These are phyloP conservation scores for Empis stercorea DNA, from an alignment of 2,888 invertebrate genomes.

Conservation along the genomic window DNA sequence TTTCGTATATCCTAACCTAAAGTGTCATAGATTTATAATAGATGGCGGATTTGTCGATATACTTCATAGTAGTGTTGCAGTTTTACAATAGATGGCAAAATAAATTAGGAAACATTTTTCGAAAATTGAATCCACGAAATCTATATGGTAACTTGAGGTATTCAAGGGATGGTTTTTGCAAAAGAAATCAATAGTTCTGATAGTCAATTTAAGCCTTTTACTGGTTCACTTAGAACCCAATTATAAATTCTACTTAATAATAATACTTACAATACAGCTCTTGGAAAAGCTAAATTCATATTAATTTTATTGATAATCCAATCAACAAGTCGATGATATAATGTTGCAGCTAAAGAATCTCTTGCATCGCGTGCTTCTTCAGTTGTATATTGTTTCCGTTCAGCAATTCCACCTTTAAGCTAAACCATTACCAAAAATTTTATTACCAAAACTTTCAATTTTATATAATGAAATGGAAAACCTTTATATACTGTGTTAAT, in stretches of 20 bases:
- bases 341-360: conserved; percentile 71
- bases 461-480: conserved; percentile 28
- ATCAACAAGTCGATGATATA: conserved; percentile 75
- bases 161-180: too few relatives aligned
- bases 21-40: too few relatives aligned
- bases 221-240: too few relatives aligned
- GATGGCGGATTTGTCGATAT: too few relatives aligned
- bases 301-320: conserved; percentile 81
- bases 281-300: conserved; percentile 64
- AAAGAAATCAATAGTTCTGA: too few relatives aligned
- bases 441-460: neutral
- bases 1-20: too few relatives aligned
- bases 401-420: conserved; percentile 44
- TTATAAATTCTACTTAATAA: neutral
- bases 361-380: conserved; percentile 73
- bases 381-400: conserved; percentile 47
- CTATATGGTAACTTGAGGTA: too few relatives aligned
- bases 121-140: too few relatives aligned
- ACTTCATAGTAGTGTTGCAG: too few relatives aligned
- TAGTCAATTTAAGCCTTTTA: too few relatives aligned
- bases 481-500: conserved; percentile 71
- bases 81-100: too few relatives aligned
- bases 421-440: neutral
- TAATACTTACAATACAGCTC: conserved; percentile 72
- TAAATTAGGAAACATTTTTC: too few relatives aligned